Base-by-base conservation (phyloP, 1,140 invertebrate species). In the Papilio dardanus region DNA sequence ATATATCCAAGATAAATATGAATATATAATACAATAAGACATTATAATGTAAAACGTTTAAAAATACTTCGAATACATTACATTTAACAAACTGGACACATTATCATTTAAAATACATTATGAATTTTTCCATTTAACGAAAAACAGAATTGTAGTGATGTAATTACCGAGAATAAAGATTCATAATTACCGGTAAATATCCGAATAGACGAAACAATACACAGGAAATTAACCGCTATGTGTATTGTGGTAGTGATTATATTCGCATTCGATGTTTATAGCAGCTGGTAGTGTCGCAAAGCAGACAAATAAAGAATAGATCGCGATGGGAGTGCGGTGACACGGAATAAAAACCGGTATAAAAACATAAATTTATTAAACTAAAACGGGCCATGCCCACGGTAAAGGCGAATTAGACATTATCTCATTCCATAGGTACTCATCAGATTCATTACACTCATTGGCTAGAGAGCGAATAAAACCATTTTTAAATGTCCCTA, bases 361-460 rank as follows among this genome's bases (percentile, higher is more conserved):
- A 79, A 87, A 89, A 87, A 87, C 80, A 85, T 86, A 83, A 89
- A 87, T 84, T 82, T 86, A 79, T 79, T 82, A 81, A n/a, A 81
- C 84, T 84, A 86, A 88, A 86, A 85, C 84, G 74, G 83, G 85
- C 87, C 83, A 79, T 83, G 86, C 89, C 87, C 89, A 91, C 87
- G 86, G 87, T 88, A 85, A 62, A 81, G 78, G 79, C 81, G 82
- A 87, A 90, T 88, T 84, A 78, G 88, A 83, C 85, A 86, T 91
- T 91, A 91, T 91, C 84, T 87, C 85, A 86, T 88, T 85, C 82
- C 79, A 81, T 83, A 76, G 80, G 90, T 90, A 90, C 88, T 88
- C 84, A 83, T 80, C 83, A 86, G 86, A 91, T 90, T 91, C 90
- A 92, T 92, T 92, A 89, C 89, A 88, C 83, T 88, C 88, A 91